Evolutionary conservation across 2,888 invertebrate species (phyloP), one percentile per base, ranked within the genome.

Genomic region (Clivina fossor): DNA sequence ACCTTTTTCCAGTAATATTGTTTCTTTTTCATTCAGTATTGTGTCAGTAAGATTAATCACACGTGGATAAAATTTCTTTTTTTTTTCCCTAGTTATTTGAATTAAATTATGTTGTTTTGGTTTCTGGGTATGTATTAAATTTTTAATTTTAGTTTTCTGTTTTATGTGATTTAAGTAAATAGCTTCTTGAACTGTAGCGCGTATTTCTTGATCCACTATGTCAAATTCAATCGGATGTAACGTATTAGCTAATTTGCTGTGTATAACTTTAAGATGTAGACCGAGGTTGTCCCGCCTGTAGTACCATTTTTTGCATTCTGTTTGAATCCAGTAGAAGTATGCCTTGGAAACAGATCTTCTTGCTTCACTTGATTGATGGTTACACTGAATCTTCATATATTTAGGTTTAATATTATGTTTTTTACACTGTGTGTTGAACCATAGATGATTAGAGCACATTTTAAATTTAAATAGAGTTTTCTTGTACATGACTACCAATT

Each of bases 141-240:
- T n/a, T n/a, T n/a, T n/a, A n/a, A n/a, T n/a, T n/a, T n/a, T n/a
- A n/a, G n/a, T n/a, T n/a, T n/a, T n/a, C n/a, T n/a, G n/a, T n/a
- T n/a, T n/a, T n/a, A n/a, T n/a, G n/a, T n/a, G n/a, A n/a, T n/a
- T n/a, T n/a, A 7, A 4, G 33, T 33, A 4, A 11, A 33, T 33
- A 13, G 33, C 13, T 33, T 33, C 5, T 33, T 33, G 4, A 9
- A 9, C n/a, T 9, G 7, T 11, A 9, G 13, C 46, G 8, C 19
- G 16, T 13, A 30, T 46, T 28, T 11, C 11, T 46, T 46, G 46
- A 16, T 30, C 32, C 4, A 46, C n/a, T 4, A 46, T 46, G n/a
- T 46, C 46, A 46, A 46, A 46, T 46, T 46, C 46, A 7, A 46
- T 18, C 3, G 46, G 46, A 30, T 46, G 46, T 28, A 44, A 26